phyloP scores from a whole-genome alignment of 2,113 vertebrate genomes.

The Myotis yumanensis region DNA sequence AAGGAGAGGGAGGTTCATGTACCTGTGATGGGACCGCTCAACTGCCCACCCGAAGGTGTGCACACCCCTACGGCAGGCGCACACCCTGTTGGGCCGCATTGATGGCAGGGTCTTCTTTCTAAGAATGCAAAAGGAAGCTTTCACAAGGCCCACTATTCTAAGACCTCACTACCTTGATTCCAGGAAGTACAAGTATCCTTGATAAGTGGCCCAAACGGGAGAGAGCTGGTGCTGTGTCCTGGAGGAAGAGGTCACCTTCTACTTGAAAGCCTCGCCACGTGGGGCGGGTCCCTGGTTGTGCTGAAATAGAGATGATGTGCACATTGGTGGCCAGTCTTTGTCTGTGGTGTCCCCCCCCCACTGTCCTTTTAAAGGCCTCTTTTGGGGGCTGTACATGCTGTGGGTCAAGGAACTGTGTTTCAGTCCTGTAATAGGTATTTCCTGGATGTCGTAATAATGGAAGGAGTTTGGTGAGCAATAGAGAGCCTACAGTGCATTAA shows the following conservation, averaged over 20 bases:
- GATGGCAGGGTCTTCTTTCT: neutral
- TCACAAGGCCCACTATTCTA: fast-evolving
- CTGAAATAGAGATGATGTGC: neutral
- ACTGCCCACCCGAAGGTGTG: fast-evolving
- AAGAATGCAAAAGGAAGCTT: neutral
- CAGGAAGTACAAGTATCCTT: neutral
- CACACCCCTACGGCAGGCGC: fast-evolving
- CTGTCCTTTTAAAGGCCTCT: neutral
- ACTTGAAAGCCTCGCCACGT: neutral
- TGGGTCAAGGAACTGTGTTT: neutral
- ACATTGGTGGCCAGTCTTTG: neutral
- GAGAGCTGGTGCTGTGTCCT: neutral
- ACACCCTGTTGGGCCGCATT: fast-evolving
- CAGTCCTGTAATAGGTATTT: fast-evolving
- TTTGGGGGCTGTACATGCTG: neutral
- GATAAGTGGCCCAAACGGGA: neutral
- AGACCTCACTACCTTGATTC: neutral
- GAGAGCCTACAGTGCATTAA: too few relatives aligned
- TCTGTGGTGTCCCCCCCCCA: neutral
- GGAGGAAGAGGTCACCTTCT: neutral
- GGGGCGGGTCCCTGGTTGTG: neutral
- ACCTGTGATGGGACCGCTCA: neutral
- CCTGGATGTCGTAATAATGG: neutral
- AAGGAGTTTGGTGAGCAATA: fast-evolving
- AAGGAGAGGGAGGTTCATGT: neutral